Base-by-base conservation (phyloP, 2,888 invertebrate genomes). In the Sussaba pulchella region DNA sequence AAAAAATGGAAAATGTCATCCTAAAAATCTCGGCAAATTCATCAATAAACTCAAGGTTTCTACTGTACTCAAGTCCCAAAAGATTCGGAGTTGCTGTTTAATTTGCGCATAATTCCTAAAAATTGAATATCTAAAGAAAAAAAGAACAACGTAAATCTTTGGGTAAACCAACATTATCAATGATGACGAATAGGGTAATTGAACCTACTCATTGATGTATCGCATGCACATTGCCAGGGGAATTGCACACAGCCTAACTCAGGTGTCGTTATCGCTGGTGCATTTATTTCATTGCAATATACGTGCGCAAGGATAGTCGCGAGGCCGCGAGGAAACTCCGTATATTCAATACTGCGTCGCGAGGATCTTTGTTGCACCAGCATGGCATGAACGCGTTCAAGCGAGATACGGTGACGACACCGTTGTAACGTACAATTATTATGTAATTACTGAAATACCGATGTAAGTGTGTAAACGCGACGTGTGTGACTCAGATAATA, bases 91-190 rank as follows among this genome's bases (percentile, higher is more conserved):
- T n/a, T n/a, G n/a, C n/a, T n/a, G n/a, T n/a, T n/a, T n/a, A n/a
- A n/a, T n/a, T n/a, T n/a, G n/a, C n/a, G n/a, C n/a, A n/a, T n/a
- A n/a, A n/a, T n/a, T n/a, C n/a, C n/a, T n/a, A n/a, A n/a, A n/a
- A n/a, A n/a, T n/a, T n/a, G n/a, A n/a, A n/a, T n/a, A n/a, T n/a
- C n/a, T n/a, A n/a, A n/a, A n/a, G n/a, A n/a, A n/a, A n/a, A n/a
- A n/a, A n/a, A n/a, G n/a, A n/a, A n/a, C n/a, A n/a, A n/a, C n/a
- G n/a, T n/a, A n/a, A n/a, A n/a, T n/a, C n/a, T n/a, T n/a, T n/a
- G n/a, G n/a, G n/a, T n/a, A n/a, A n/a, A n/a, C n/a, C n/a, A 31
- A 26, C 41, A 59, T 31, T 21, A 26, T 72, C 78, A 78, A 78
- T 72, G 78, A 66, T 78, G n/a, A n/a, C n/a, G n/a, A n/a, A n/a